Evolutionary conservation across 2,113 vertebrate species (phyloP).

Genomic region (Gracilinanus agilis): DNA sequence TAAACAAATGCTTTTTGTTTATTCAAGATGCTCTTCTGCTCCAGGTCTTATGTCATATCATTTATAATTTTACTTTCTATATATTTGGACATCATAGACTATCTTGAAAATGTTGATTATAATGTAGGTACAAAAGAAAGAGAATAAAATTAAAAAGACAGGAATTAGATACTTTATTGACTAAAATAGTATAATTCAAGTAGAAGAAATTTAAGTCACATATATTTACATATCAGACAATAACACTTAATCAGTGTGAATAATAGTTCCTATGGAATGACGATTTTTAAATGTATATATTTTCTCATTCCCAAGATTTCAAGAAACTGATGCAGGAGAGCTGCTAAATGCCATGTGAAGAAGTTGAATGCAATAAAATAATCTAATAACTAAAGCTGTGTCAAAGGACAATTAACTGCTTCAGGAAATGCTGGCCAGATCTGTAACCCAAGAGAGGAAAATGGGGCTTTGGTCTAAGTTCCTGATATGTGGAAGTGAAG

Average conservation of each 20-base stretch:
- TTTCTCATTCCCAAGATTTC: background rate
- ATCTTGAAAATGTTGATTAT: background rate
- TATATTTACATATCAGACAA: background rate
- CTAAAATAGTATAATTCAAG: background rate
- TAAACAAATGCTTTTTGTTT: background rate
- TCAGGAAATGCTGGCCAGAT: background rate
- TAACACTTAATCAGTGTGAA: background rate
- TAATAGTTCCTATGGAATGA: background rate
- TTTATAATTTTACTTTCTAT: background rate
- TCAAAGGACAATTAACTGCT: background rate
- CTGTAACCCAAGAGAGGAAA: background rate
- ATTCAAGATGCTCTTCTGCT: background rate
- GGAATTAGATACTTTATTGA: background rate
- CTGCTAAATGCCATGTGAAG: background rate
- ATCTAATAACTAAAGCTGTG: background rate
- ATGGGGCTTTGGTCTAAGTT: background rate
- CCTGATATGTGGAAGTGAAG: background rate
- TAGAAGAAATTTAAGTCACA: background rate
- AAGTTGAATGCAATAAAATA: background rate
- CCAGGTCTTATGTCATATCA: background rate
- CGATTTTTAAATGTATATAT: background rate
- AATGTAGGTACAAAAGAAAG: background rate
- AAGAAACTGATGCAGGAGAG: background rate
- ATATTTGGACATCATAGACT: background rate
- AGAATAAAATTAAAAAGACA: background rate